phyloP scores from a whole-genome alignment of 1,140 invertebrate species.

The Listronotus bonariensis region DNA sequence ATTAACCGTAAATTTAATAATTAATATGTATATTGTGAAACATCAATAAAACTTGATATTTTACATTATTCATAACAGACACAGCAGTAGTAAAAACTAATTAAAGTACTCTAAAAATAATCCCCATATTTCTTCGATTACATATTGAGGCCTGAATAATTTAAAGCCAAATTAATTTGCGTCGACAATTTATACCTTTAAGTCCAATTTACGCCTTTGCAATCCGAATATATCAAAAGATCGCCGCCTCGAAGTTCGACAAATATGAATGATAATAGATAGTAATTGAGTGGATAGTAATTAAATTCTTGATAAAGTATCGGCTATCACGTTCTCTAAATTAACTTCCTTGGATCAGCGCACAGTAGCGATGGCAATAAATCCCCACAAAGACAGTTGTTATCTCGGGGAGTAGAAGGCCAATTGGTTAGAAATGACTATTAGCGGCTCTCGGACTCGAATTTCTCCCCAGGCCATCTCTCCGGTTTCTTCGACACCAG shows the following conservation, averaged over 20 bases:
- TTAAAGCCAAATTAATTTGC: slow-evolving; percentile 31
- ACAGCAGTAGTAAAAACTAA: no score
- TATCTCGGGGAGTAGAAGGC: slow-evolving; percentile 46
- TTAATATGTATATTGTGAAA: no score
- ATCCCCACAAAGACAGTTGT: slow-evolving; percentile 45
- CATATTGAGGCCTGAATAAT: slow-evolving; percentile 27
- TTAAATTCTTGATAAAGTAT: slow-evolving; percentile 37
- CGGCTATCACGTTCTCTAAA: slow-evolving; percentile 31
- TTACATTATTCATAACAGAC: no score
- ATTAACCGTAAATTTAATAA: no score
- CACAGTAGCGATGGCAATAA: slow-evolving; percentile 48
- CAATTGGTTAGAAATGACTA: slow-evolving; percentile 50
- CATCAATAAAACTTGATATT: no score
- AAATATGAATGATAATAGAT: slow-evolving; percentile 38
- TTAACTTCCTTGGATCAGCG: slow-evolving; percentile 37
- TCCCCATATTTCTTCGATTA: slow-evolving; percentile 19
- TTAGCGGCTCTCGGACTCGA: slow-evolving; percentile 43
- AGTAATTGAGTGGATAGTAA: slow-evolving; percentile 36
- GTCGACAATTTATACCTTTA: slow-evolving; percentile 28
- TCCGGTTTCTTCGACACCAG: slow-evolving; percentile 34
- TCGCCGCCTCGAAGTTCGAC: slow-evolving; percentile 27
- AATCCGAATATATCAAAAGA: slow-evolving; percentile 23
- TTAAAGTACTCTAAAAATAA: no score
- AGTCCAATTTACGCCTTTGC: slow-evolving; percentile 30
- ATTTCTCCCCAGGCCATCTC: slow-evolving; percentile 33